Evolutionary conservation across 2,888 invertebrate genomes (phyloP).

Genomic region (Onchidella celtica): DNA sequence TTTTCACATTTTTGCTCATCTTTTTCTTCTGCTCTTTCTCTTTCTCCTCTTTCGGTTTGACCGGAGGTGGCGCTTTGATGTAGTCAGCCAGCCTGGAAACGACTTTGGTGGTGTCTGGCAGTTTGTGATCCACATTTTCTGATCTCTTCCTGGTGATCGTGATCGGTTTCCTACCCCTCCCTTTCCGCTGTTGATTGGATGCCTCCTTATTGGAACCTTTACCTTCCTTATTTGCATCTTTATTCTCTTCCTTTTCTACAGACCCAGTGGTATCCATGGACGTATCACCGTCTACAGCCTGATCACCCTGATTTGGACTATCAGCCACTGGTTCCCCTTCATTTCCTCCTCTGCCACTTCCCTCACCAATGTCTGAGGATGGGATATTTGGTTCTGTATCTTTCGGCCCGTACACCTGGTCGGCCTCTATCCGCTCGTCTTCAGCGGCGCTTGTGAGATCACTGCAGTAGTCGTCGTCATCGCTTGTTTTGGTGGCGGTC

Average conservation of each 20-base stretch:
- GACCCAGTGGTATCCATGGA: neutral
- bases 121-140: constrained; percentile 66
- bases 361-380: neutral
- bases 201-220: neutral
- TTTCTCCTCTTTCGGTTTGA: constrained; percentile 66
- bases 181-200: neutral
- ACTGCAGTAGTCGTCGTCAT: constrained; percentile 37
- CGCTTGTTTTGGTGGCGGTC: constrained; percentile 1
- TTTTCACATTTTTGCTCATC: constrained; percentile 62
- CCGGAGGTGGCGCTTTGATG: constrained; percentile 67
- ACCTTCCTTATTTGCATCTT: neutral
- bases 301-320: neutral
- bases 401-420: constrained; percentile 47
- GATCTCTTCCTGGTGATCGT: constrained; percentile 45
- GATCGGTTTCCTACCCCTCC: constrained; percentile 4
- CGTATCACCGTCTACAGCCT: neutral
- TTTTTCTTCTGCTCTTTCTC: constrained; percentile 61
- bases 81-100: constrained; percentile 71
- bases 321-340: neutral
- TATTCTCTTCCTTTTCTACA: neutral
- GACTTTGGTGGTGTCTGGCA: constrained; percentile 67
- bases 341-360: neutral
- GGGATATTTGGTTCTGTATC: neutral
- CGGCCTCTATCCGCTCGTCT: constrained; percentile 63
- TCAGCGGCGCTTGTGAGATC: constrained; percentile 43